Evolutionary conservation across 2,113 vertebrate genomes (phyloP), one percentile per base, ranked within the genome.

Genomic region (Cyprinus carpio): DNA sequence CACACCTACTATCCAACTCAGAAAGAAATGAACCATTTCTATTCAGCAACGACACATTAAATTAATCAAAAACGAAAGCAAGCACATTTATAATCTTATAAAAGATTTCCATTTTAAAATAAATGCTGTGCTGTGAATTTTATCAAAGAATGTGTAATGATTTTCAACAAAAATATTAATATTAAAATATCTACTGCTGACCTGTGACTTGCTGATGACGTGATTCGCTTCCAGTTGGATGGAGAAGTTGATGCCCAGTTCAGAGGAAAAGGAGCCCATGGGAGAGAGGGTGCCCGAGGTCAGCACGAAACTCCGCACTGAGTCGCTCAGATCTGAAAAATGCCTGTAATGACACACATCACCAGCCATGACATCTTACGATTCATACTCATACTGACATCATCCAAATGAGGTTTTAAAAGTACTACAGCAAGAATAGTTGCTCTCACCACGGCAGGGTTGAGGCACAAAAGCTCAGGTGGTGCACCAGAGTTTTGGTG

Each of bases 211-310:
- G 84, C 86, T 93, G 92, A 99, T 96, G 51, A 99, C 90, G 4
- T 99, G 98, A 90, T 93, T 99, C 56, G 98, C 98, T 89, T 99
- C 98, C 81, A 99, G 88, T 88, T 98, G 97, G 84, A 99, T 96
- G 85, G 95, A 93, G 92, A 99, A 99, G 64, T 96, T 96, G 81
- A 98, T 95, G 0, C 96, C 97, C 8, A 99, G 96, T 91, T 99
- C 98, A 49, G 98, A 99, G 69, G 98, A 97, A 91, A 99, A 99
- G 2, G 98, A 99, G 82, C 94, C 94, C 97, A 99, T 98, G 40
- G 98, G 98, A 49, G 97, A 98, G 65, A 99, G 95, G 0, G 98
- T 99, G 29, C 98, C 98, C 37, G 98, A 99, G 46, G 98, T 98
- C 87, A 99, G 94, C 86, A 99, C 95, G 76, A 99, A 96, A n/a